A percentile compares a stretch with the other conserved stretches of the same genome.
phyloP scores from a whole-genome alignment of 2,797 vertebrate species.

The Bovichtus diacanthus region DNA sequence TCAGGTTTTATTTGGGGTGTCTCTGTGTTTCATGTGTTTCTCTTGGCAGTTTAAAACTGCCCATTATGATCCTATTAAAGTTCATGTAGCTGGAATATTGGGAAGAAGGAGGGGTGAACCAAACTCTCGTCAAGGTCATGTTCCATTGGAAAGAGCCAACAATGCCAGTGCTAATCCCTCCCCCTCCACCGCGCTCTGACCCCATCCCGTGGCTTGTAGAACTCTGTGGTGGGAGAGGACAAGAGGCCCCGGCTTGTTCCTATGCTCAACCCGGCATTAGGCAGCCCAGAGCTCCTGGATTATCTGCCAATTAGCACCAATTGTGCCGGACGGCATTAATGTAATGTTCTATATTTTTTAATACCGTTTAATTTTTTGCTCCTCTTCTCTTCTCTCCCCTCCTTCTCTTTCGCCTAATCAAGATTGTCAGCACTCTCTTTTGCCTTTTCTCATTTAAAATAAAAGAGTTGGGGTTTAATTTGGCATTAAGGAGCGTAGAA shows the following conservation, averaged over 20 bases:
- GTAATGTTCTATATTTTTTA: slow-evolving; percentile 87
- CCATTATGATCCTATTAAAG: slow-evolving; percentile 83
- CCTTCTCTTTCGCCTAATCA: slow-evolving; percentile 81
- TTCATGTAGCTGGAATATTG: slow-evolving; percentile 80
- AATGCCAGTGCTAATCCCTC: slow-evolving; percentile 86
- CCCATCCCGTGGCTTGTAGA: slow-evolving; percentile 76
- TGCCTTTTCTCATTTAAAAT: slow-evolving; percentile 87
- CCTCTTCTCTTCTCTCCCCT: slow-evolving; percentile 61
- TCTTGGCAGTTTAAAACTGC: slow-evolving; percentile 68
- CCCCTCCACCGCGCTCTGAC: slow-evolving; percentile 80
- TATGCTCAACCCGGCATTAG: slow-evolving; percentile 78
- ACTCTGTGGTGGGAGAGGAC: slow-evolving; percentile 78
- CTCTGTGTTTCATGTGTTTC: slow-evolving; percentile 68
- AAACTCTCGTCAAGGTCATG: slow-evolving; percentile 88
- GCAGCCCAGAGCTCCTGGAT: slow-evolving; percentile 84
- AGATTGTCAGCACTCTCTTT: slow-evolving; percentile 84
- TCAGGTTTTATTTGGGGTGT: slow-evolving; percentile 71
- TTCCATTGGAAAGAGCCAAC: slow-evolving; percentile 83
- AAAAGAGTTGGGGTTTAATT: slow-evolving; percentile 87
- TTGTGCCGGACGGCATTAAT: slow-evolving; percentile 86
- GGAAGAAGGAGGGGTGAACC: slow-evolving; percentile 61
- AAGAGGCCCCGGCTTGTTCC: slow-evolving; percentile 77
- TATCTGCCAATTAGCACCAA: slow-evolving; percentile 91
- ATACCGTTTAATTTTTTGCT: slow-evolving; percentile 85
- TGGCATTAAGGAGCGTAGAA: slow-evolving; percentile 86